Base-by-base conservation (phyloP, 2,888 invertebrate genomes). In the Sesia apiformis region DNA sequence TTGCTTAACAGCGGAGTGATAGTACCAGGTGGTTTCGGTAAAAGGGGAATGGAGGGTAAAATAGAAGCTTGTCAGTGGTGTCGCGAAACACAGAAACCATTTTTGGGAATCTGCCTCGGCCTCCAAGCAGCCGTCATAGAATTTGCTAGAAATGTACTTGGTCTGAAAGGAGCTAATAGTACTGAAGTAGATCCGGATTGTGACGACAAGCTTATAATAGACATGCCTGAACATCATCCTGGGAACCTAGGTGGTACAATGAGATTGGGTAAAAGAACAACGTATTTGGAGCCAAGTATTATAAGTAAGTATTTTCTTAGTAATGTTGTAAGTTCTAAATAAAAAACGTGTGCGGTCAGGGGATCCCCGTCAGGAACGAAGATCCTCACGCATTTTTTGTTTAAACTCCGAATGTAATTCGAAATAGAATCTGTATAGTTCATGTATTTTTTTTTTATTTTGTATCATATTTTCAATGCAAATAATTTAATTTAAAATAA, bases 201-300 rank as follows among this genome's bases (percentile, higher is more conserved):
- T 6, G 85, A 87, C 42, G 86, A 95, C 79, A 95, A 96, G 40
- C 90, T 98, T 46, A 96, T 99, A 4, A 96, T 99, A 59, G 98
- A 99, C 68, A 99, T 99, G 99, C 98, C 99, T 0, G 99, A 99
- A 83, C 98, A 99, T 80, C 97, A 97, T 76, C 93, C 94, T 0
- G 98, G 97, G 0, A 92, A 95, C 63, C 93, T 97, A 91, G 99
- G 99, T 3, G 99, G 98, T 5, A 99, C 99, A 0, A 99, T 99
- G 99, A 90, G 99, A 57, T 89, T 99, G 52, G 99, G 99, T n/a
- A 96, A 94, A 74, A 92, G 98, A 67, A 93, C 92, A 57, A 99
- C 99, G 0, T 84, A 94, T 49, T 95, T 99, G 74, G 92, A 93
- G 57, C 81, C 90, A 3, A 90, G 91, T 65, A 78, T 92, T 60